Base-by-base conservation (phyloP, 1,140 invertebrate species). In the Drosophila pseudoobscura region DNA sequence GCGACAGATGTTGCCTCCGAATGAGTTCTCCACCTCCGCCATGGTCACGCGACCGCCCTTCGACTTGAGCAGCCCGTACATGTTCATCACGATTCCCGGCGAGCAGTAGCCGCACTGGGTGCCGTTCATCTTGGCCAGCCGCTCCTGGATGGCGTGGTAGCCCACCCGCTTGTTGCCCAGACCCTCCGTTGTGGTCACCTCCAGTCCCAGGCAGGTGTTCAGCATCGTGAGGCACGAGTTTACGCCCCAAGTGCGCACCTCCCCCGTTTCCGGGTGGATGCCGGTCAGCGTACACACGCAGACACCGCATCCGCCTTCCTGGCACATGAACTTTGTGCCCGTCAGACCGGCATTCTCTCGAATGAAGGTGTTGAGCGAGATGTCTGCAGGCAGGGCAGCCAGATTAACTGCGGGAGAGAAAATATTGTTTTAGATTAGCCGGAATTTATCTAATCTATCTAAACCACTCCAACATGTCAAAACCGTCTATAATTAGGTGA, bases 61-160 rank as follows among this genome's bases (percentile, higher is more conserved):
- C 39, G 90, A 85, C 80, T 93, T 87, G 43, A 93, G 74, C 35
- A 93, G 74, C 93, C 95, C 96, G 89, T 96, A 95, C 94, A 97
- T 95, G 75, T 95, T 96, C 96, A 97, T 97, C n/a, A 97, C 94
- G 94, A 97, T 96, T 31, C 96, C 96, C 11, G 96, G 94, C 1
- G 95, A 95, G 75, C 96, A 97, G 90, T 94, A 97, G 3, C 96
- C 96, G 83, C 96, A 97, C 89, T 97, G 96, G 1, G 95, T 95
- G 5, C 95, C 96, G 90, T 96, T 95, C 91, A 95, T 94, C 45
- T 93, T 92, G 2, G 95, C 95, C 45, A 97, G 80, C 3, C 93
- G 90, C 17, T 93, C 93, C 91, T 96, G 95, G 39, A 96, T 92
- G 9, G 93, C 92, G 80, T 97, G 95, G 87, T 96, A 97, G 6